Percentiles rank a stretch among this genome's conserved stretches.
These are phyloP conservation scores for Sinopyrophorus schimmeli DNA, from an alignment of 2,888 invertebrate species.

Conservation along the genomic window DNA sequence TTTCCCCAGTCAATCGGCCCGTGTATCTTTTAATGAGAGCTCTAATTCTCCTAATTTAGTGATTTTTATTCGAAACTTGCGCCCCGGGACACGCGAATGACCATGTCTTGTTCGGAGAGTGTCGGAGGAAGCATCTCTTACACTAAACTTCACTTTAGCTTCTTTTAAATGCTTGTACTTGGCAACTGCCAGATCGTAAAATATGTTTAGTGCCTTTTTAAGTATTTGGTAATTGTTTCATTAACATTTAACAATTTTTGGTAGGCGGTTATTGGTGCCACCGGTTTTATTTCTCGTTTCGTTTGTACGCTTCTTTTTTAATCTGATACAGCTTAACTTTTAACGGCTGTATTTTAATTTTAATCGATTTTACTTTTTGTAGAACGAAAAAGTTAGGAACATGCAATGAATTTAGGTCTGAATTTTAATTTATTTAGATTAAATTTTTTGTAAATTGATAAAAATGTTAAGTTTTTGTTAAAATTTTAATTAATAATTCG, in stretches of 20 bases:
- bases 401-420: no score
- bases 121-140: slow-evolving; percentile 40
- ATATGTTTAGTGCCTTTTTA: slow-evolving; percentile 43
- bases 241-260: slow-evolving; percentile 51
- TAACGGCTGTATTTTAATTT: no score
- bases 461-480: no score
- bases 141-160: slow-evolving; percentile 50
- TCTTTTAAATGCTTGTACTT: slow-evolving; percentile 45
- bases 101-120: slow-evolving; percentile 36
- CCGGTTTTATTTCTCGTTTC: slow-evolving; percentile 26
- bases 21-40: slow-evolving; percentile 55
- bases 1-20: slow-evolving; percentile 41
- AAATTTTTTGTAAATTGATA: no score
- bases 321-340: no score
- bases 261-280: slow-evolving; percentile 30
- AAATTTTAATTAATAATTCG: no score
- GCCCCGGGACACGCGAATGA: slow-evolving; percentile 42
- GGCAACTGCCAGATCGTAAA: slow-evolving; percentile 41
- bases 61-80: slow-evolving; percentile 46
- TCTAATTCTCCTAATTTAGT: slow-evolving; percentile 54
- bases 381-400: no score
- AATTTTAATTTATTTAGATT: no score
- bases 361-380: no score
- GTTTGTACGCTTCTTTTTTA: slow-evolving; percentile 4
- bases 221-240: slow-evolving; percentile 50